Evolutionary conservation across 2,888 invertebrate genomes (phyloP).

Genomic region (Scaptomyza reducta): DNA sequence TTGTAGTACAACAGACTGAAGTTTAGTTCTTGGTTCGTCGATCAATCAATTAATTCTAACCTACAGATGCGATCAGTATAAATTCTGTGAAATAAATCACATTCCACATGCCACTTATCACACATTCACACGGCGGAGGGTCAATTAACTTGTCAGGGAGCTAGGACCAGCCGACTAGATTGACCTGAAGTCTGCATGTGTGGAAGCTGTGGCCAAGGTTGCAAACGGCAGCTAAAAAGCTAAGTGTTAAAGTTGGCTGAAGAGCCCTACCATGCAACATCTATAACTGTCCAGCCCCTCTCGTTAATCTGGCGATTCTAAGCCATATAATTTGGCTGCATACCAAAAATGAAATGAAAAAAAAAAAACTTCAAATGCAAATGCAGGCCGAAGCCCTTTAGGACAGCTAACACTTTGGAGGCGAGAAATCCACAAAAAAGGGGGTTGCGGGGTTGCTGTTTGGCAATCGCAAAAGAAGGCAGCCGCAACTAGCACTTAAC

Average conservation of each 20-base stretch:
- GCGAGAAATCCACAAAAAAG: neutral
- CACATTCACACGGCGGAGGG: conserved; percentile 10
- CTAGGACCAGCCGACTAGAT: conserved; percentile 12
- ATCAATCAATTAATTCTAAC: neutral
- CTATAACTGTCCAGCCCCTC: conserved; percentile 52
- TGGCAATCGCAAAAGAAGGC: conserved; percentile 27
- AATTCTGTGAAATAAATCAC: conserved; percentile 1
- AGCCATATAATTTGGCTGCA: conserved; percentile 53
- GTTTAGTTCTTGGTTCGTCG: too few species aligned
- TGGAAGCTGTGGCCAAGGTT: conserved; percentile 62
- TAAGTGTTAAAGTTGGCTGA: neutral
- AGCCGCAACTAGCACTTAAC: conserved; percentile 75
- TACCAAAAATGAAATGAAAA: conserved; percentile 26
- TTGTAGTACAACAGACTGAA: too few species aligned
- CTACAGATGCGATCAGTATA: neutral
- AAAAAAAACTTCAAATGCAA: conserved; percentile 17
- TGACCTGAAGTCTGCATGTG: conserved; percentile 20
- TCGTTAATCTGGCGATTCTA: conserved; percentile 19
- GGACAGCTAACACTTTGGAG: conserved; percentile 62
- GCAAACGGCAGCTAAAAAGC: neutral
- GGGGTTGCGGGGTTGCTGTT: conserved; percentile 2
- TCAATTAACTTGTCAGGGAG: conserved; percentile 58
- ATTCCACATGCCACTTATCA: conserved; percentile 37
- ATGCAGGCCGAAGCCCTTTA: conserved; percentile 54
- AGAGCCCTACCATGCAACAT: conserved; percentile 32